Evolutionary conservation across 2,888 invertebrate species (phyloP).

Genomic region (Lochmaea crataegi): DNA sequence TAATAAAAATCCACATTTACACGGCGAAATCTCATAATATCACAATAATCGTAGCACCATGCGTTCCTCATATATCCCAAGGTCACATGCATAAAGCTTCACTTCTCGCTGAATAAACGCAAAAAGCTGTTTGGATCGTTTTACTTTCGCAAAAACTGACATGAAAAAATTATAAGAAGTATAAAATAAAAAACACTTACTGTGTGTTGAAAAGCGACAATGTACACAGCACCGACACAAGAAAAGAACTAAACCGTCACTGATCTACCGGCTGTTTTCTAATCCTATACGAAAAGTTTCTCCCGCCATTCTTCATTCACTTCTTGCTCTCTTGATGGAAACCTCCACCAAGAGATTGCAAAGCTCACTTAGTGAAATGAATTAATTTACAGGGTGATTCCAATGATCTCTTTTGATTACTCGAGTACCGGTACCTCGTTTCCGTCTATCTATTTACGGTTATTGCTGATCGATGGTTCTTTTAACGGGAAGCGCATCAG

Average conservation of each 20-base stretch:
- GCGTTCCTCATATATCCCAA: slow-evolving; percentile 6
- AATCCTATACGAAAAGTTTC: slow-evolving; percentile 62
- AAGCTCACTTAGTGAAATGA: slow-evolving; percentile 53
- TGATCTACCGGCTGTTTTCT: slow-evolving; percentile 62
- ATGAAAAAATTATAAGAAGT: slow-evolving; percentile 32
- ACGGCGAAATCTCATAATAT: too few species aligned
- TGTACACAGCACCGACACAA: slow-evolving; percentile 61
- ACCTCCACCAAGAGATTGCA: slow-evolving; percentile 56
- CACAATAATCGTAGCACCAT: background rate
- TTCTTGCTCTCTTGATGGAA: slow-evolving; percentile 55
- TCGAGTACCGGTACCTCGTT: background rate
- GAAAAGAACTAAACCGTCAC: slow-evolving; percentile 62
- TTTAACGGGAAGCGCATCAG: background rate
- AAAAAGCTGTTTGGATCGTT: background rate
- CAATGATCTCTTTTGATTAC: slow-evolving; percentile 5
- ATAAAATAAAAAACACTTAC: slow-evolving; percentile 53
- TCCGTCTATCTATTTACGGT: background rate
- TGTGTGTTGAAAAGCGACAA: slow-evolving; percentile 50
- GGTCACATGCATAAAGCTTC: slow-evolving; percentile 6
- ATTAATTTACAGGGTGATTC: slow-evolving; percentile 48
- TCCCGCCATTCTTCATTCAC: slow-evolving; percentile 60
- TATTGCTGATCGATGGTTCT: background rate
- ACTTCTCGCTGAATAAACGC: slow-evolving; percentile 14
- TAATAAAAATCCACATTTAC: too few species aligned
- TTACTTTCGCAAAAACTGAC: slow-evolving; percentile 29